A percentile compares a stretch with the other conserved stretches of the same genome.
phyloP scores from a whole-genome alignment of 2,113 vertebrate genomes.

The Erpornis zantholeuca region DNA sequence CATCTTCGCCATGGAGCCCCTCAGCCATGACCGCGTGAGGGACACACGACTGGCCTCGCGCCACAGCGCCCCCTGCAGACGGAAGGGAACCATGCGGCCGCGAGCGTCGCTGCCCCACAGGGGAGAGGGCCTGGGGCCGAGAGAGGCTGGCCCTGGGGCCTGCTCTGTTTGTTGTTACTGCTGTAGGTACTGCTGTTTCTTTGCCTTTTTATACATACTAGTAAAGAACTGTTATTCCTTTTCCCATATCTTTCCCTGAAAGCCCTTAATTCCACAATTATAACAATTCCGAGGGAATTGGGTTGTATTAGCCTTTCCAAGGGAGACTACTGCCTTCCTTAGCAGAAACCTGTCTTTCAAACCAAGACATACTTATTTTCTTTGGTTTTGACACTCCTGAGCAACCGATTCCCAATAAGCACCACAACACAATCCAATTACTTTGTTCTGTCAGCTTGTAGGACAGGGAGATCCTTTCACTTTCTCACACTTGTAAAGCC shows the following conservation, averaged over 20 bases:
- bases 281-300: neutral
- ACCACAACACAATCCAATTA: neutral
- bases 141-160: rapidly evolving
- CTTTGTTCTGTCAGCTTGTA: neutral
- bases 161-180: neutral
- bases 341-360: neutral
- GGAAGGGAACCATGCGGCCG: neutral
- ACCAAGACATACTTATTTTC: neutral
- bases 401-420: neutral
- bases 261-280: neutral
- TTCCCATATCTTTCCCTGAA: neutral
- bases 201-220: neutral
- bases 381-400: neutral
- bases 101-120: neutral
- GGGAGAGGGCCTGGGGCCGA: neutral
- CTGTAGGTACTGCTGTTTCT: neutral
- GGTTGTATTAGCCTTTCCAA: neutral
- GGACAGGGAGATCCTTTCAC: neutral
- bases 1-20: rapidly evolving
- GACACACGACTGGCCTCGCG: neutral
- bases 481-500: neutral
- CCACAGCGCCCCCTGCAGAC: neutral
- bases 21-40: neutral
- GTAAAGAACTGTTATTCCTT: neutral
- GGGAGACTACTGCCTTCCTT: neutral